phyloP scores from a whole-genome alignment of 1,140 invertebrate species.

The Harpegnathos saltator region DNA sequence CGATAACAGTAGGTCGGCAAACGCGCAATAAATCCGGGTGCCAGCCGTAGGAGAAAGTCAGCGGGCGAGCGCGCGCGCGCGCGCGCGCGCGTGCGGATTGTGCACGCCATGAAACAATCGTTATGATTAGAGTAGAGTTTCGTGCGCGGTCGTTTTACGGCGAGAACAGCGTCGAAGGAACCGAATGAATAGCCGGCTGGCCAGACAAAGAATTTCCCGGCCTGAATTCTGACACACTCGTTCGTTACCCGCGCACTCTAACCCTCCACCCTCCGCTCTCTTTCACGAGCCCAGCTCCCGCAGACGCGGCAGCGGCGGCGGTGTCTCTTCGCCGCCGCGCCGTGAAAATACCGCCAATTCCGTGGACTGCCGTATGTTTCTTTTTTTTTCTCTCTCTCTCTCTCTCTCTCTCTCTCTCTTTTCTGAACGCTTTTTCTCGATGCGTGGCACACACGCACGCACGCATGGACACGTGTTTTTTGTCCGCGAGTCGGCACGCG shows the following conservation, averaged over 20 bases:
- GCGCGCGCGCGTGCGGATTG: neutral
- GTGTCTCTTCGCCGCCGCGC: neutral
- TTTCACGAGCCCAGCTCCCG: too few species aligned
- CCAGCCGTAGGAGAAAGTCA: conserved; percentile 14
- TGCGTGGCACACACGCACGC: too few species aligned
- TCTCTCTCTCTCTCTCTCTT: too few species aligned
- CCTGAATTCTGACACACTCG: conserved; percentile 64
- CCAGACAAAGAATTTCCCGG: conserved; percentile 60
- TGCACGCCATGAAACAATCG: conserved; percentile 63
- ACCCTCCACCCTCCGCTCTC: too few species aligned
- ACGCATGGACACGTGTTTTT: too few species aligned
- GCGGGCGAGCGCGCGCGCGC: neutral
- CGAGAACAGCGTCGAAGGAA: conserved; percentile 44
- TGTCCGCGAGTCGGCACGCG: too few species aligned
- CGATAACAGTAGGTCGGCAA: conserved; percentile 36
- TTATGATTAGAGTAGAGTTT: conserved; percentile 66
- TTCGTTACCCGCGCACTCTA: conserved; percentile 34
- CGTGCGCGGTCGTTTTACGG: conserved; percentile 39
- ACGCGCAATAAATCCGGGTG: conserved; percentile 35
- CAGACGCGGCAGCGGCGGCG: neutral
- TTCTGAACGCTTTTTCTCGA: neutral
- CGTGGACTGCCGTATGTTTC: neutral
- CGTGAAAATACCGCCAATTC: conserved; percentile 37
- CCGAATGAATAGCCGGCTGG: conserved; percentile 38
- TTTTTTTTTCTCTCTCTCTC: too few species aligned